A percentile compares a stretch with the other conserved stretches of the same genome.
Conservation (phyloP, 2,113 vertebrate genomes). For the Cairina moschata region DNA sequence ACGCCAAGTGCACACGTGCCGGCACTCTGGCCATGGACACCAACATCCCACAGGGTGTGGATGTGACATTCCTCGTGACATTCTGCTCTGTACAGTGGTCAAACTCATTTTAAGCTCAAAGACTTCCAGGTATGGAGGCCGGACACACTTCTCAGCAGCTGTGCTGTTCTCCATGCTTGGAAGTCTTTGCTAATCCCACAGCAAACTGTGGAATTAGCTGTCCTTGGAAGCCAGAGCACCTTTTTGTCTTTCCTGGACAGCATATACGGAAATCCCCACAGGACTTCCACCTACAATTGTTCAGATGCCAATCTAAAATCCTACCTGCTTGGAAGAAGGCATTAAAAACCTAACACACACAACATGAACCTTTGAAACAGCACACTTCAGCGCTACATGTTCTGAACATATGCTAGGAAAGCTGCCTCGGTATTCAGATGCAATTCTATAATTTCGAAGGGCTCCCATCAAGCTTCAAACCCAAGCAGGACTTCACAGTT, state of each 20-base stretch:
- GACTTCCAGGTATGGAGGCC: background rate
- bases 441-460: background rate
- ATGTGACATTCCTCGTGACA: accelerated
- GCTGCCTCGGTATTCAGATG: background rate
- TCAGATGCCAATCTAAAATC: background rate
- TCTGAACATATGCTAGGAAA: background rate
- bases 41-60: background rate
- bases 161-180: background rate
- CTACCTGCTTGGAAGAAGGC: background rate
- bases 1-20: accelerated
- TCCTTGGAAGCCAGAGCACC: background rate
- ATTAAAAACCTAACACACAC: background rate
- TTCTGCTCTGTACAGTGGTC: background rate
- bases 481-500: background rate
- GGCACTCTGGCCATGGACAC: accelerated
- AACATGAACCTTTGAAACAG: background rate
- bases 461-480: background rate
- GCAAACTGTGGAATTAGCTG: background rate
- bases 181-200: background rate
- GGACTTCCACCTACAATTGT: background rate
- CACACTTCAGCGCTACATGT: background rate
- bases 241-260: background rate
- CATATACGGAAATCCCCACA: accelerated
- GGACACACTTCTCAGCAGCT: background rate
- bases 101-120: background rate